A percentile compares a stretch with the other conserved stretches of the same genome.
Conservation (phyloP, 2,797 vertebrate species). For the Fratercula arctica region DNA sequence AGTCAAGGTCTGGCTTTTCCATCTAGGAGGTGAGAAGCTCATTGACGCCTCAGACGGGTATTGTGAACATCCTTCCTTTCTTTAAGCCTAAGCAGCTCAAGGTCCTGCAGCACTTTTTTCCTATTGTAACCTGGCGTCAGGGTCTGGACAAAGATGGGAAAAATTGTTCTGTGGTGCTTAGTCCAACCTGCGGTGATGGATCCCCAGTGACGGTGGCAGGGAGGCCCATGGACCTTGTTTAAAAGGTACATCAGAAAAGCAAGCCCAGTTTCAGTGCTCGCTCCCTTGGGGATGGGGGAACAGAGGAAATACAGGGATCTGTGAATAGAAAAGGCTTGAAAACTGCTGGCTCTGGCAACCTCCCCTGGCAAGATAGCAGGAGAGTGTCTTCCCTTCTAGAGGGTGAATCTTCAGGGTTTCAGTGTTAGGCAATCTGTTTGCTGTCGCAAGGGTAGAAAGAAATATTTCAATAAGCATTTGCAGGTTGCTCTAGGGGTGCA, state of each 20-base stretch:
- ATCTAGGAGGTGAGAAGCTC: background rate
- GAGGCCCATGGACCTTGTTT: background rate
- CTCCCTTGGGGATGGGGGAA: background rate
- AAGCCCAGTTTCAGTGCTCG: background rate
- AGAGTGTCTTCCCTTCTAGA: background rate
- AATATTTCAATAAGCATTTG: background rate
- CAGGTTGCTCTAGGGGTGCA: background rate
- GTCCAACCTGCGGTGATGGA: background rate
- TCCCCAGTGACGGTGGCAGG: background rate
- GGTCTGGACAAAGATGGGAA: background rate
- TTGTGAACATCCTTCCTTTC: constrained; percentile 20
- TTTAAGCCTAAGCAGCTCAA: background rate
- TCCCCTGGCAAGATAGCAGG: background rate
- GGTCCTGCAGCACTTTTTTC: background rate
- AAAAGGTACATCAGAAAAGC: background rate
- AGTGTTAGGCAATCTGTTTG: background rate
- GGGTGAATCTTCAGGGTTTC: background rate
- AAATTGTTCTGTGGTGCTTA: background rate
- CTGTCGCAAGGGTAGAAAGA: background rate
- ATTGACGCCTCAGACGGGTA: background rate
- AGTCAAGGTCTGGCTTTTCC: background rate
- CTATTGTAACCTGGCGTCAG: background rate
- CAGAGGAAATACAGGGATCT: background rate
- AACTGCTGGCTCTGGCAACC: background rate
- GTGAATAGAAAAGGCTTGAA: background rate